Base-by-base conservation (phyloP, 2,113 vertebrate genomes). In the Leptosomus discolor region DNA sequence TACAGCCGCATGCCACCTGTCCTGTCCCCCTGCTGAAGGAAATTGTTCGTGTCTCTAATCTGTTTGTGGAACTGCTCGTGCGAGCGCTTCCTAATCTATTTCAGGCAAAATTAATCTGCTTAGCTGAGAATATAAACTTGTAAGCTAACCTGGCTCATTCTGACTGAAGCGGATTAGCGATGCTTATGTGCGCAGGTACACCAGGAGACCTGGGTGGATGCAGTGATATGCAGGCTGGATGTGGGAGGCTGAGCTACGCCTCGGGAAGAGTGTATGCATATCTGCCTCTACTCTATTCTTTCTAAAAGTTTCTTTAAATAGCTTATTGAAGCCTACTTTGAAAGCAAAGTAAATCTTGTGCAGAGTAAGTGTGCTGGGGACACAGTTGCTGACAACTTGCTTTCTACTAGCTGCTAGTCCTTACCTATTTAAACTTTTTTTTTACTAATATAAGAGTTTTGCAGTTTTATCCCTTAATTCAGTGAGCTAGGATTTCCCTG, bases 101-200 rank as follows among this genome's bases (percentile, higher is more conserved):
- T 93, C 84, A 81, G 94, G 93, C 77, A 82, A 94, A 91, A 75
- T 0, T 0, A 92, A 96, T 96, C 93, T 90, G 60, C 92, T 95
- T 96, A 96, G 61, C 43, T 75, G 87, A 71, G 87, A 91, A 61
- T 95, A 94, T 91, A 68, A 82, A 96, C 81, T 89, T 92, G 48
- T 85, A 75, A 95, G 57, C 69, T 94, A 97, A 87, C 81, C 69
- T 91, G 89, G 93, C 93, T 96, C 73, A 29, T 94, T 92, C 51
- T 63, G 84, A 16, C 73, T 37, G 65, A 85, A 75, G 65, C 0
- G 1, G 93, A 92, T 97, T 90, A 94, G 65, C 18, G 83, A 85
- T 89, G 84, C 56, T 92, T 77, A 41, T 78, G 57, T 82, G 61
- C 1, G 4, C 77, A 82, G 69, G 73, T 95, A 84, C 0, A 2